Percentiles rank a stretch among this genome's conserved stretches.
These are phyloP conservation scores for Sericinus montela DNA, from an alignment of 2,888 invertebrate species.

Conservation along the genomic window DNA sequence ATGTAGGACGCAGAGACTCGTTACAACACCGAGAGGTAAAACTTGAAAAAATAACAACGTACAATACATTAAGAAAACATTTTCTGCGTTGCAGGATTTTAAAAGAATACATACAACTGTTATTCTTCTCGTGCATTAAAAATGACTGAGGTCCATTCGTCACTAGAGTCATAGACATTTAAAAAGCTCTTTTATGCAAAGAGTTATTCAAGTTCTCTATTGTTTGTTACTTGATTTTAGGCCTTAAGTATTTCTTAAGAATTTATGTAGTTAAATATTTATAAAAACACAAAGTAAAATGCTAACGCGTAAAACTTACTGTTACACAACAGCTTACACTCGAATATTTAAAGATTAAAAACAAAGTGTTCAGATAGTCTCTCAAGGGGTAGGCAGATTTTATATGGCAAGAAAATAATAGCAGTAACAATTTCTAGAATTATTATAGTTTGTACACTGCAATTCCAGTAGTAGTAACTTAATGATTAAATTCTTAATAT, in stretches of 20 bases:
- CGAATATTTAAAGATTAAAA: too few species aligned
- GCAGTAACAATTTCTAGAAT: too few species aligned
- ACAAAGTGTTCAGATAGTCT: too few species aligned
- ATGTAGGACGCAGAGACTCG: constrained; percentile 16
- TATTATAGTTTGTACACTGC: too few species aligned
- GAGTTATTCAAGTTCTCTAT: constrained; percentile 7
- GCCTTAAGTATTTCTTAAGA: background rate
- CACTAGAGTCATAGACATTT: constrained; percentile 19
- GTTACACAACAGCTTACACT: too few species aligned
- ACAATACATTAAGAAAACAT: constrained; percentile 18
- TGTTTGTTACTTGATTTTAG: constrained; percentile 17
- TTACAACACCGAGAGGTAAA: constrained; percentile 18
- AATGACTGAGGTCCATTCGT: constrained; percentile 17
- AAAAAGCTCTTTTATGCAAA: constrained; percentile 17
- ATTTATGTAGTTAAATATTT: too few species aligned
- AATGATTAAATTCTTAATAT: too few species aligned
- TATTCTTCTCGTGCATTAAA: constrained; percentile 16
- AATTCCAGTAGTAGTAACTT: too few species aligned
- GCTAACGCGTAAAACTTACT: too few species aligned
- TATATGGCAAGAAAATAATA: too few species aligned
- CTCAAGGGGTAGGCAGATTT: too few species aligned
- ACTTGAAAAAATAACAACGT: constrained; percentile 19
- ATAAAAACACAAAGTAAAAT: too few species aligned
- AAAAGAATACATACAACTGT: constrained; percentile 12
- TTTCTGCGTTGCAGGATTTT: constrained; percentile 19